Conservation (phyloP, 92 coral and sea anemone species). For the Ricordea florida region DNA sequence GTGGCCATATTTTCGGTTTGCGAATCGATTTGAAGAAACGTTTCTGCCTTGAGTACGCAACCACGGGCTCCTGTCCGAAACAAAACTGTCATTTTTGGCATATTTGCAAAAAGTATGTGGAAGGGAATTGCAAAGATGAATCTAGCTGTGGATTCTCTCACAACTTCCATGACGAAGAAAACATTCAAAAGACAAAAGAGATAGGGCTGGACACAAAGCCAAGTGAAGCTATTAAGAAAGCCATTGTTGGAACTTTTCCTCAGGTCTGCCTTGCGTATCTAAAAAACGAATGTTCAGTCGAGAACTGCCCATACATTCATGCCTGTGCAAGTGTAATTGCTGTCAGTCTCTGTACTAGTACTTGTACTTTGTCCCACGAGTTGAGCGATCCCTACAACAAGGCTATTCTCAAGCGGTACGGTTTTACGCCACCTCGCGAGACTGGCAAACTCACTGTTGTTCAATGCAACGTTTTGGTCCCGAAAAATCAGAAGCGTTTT, state of each 20-base stretch:
- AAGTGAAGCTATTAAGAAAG: not conserved
- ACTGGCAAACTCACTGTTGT: not conserved
- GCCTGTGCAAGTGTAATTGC: constrained; percentile 8
- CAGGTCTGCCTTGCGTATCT: constrained; percentile 24
- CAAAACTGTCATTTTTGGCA: constrained; percentile 16
- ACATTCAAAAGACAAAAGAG: not conserved
- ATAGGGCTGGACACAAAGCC: not conserved
- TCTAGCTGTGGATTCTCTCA: constrained; percentile 23
- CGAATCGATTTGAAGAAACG: constrained; percentile 33
- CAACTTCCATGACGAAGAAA: constrained; percentile 30
- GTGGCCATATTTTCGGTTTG: constrained; percentile 20
- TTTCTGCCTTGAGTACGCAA: constrained; percentile 47
- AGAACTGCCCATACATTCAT: constrained; percentile 32
- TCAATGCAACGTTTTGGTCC: not conserved
- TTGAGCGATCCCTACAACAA: constrained; percentile 18
- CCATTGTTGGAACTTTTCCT: constrained; percentile 38
- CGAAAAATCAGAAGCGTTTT: too few species aligned
- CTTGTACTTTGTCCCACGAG: constrained; percentile 20
- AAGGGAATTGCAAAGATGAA: constrained; percentile 32
- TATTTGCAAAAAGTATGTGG: constrained; percentile 37
- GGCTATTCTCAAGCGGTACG: constrained; percentile 16
- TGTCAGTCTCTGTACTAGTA: not conserved
- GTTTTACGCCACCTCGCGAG: not conserved
- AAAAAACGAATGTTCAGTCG: not conserved
- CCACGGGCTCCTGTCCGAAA: constrained; percentile 24